phyloP scores from a whole-genome alignment of 1,140 invertebrate species.

The Leptopilina clavipes region DNA sequence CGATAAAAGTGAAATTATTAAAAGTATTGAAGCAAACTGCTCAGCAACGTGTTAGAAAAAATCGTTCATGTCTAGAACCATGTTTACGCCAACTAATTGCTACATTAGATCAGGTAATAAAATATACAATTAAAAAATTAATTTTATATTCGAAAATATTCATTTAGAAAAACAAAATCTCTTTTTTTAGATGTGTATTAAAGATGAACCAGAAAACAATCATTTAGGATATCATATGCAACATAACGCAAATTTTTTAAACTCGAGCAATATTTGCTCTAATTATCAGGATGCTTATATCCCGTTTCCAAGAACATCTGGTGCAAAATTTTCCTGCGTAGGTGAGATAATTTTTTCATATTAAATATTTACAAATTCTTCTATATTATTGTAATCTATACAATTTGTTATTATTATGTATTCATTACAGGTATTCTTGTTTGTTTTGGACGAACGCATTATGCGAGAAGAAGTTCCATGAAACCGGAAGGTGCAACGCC shows the following conservation, averaged over 20 bases:
- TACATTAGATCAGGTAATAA: conserved; percentile 79
- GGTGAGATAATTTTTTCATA: conserved; percentile 72
- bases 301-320: conserved; percentile 94
- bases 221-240: conserved; percentile 68
- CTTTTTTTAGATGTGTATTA: conserved; percentile 66
- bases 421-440: conserved; percentile 80
- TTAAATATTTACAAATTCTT: too few species aligned
- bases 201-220: conserved; percentile 70
- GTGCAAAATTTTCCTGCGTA: conserved; percentile 92
- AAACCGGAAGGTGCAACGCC: conserved; percentile 85
- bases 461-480: conserved; percentile 81
- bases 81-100: conserved; percentile 85
- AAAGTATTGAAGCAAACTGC: conserved; percentile 85
- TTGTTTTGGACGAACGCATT: conserved; percentile 88
- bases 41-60: conserved; percentile 83
- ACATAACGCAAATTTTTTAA: conserved; percentile 70
- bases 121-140: too few species aligned
- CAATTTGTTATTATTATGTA: conserved; percentile 1
- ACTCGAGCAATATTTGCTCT: conserved; percentile 64
- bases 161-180: too few species aligned
- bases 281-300: conserved; percentile 86
- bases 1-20: conserved; percentile 78
- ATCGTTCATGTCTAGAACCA: conserved; percentile 86
- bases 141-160: neutral
- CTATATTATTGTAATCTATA: too few species aligned